These are phyloP conservation scores for Magallana angulata DNA, from an alignment of 1,140 invertebrate genomes.

Conservation along the genomic window DNA sequence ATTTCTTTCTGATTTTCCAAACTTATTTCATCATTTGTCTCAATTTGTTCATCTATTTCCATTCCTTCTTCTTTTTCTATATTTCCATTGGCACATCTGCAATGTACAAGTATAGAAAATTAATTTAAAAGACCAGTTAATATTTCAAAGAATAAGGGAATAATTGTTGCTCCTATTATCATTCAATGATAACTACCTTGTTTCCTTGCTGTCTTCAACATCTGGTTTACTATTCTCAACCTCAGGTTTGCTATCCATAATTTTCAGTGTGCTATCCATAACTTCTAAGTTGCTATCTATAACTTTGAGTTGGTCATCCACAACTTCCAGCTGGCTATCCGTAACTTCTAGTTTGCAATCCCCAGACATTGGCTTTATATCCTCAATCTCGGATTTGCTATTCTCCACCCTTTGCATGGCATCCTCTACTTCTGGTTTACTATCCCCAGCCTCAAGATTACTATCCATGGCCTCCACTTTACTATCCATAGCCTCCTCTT, in stretches of 20 bases:
- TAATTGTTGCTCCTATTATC: neutral
- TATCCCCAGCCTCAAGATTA: slow-evolving; percentile 5
- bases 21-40: neutral
- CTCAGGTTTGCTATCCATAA: slow-evolving; percentile 25
- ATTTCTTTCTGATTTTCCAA: neutral
- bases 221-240: slow-evolving; percentile 54
- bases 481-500: neutral
- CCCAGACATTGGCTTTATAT: too few relatives aligned
- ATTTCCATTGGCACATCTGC: neutral
- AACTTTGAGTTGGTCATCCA: too few relatives aligned
- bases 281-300: neutral
- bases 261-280: slow-evolving; percentile 24
- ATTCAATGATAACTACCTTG: neutral
- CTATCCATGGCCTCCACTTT: neutral
- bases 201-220: slow-evolving; percentile 46
- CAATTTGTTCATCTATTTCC: neutral
- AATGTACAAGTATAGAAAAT: too few relatives aligned
- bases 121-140: too few relatives aligned
- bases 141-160: too few relatives aligned
- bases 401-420: slow-evolving; percentile 47
- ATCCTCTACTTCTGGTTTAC: slow-evolving; percentile 1
- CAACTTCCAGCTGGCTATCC: too few relatives aligned
- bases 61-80: slow-evolving; percentile 44
- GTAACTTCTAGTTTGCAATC: too few relatives aligned
- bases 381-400: slow-evolving; percentile 45